phyloP scores from a whole-genome alignment of 2,888 invertebrate genomes.

The Lobophora halterata region DNA sequence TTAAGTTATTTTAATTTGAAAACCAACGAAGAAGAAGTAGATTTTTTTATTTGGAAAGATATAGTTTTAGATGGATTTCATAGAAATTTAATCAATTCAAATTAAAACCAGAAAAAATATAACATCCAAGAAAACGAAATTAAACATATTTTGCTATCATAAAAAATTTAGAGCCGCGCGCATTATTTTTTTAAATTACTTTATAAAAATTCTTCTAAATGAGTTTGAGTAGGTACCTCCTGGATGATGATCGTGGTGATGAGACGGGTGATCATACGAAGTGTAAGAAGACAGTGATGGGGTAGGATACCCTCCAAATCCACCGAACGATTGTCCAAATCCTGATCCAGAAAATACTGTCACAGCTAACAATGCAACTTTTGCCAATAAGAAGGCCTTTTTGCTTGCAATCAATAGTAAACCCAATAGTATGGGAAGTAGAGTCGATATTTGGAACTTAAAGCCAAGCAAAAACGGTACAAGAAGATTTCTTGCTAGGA shows the following conservation, averaged over 20 bases:
- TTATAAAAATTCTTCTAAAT: too few species aligned
- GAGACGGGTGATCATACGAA: constrained; percentile 49
- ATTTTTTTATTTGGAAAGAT: too few species aligned
- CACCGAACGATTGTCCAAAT: constrained; percentile 56
- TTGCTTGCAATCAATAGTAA: constrained; percentile 86
- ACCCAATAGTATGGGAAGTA: constrained; percentile 87
- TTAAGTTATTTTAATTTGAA: too few species aligned
- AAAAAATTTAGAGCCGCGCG: too few species aligned
- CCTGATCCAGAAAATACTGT: constrained; percentile 83
- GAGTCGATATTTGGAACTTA: constrained; percentile 88
- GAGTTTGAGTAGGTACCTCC: too few species aligned
- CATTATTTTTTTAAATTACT: too few species aligned
- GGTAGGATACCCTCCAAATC: constrained; percentile 38
- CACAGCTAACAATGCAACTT: constrained; percentile 86
- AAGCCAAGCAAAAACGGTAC: constrained; percentile 89
- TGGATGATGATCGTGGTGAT: constrained; percentile 57
- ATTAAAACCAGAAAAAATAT: too few species aligned
- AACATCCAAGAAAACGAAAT: too few species aligned
- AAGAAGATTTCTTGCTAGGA: constrained; percentile 86
- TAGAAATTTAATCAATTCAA: too few species aligned
- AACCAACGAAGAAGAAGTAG: constrained; percentile 26
- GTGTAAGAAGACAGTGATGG: constrained; percentile 59
- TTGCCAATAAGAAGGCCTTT: constrained; percentile 88
- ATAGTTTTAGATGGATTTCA: too few species aligned
- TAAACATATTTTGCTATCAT: too few species aligned